Base-by-base conservation (phyloP, 2,888 invertebrate genomes). In the Acleris cristana region DNA sequence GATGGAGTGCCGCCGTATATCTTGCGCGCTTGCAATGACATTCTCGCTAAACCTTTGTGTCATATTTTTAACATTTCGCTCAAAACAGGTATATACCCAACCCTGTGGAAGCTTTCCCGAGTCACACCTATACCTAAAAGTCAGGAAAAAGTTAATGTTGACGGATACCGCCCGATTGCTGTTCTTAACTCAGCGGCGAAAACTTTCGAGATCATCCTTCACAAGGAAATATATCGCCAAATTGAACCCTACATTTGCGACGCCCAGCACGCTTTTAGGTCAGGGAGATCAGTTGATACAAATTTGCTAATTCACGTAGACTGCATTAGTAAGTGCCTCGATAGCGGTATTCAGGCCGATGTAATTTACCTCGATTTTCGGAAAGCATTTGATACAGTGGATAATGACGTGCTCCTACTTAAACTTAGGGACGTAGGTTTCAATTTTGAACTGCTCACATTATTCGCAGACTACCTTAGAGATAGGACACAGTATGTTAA, bases 261-360 rank as follows among this genome's bases (percentile, higher is more conserved):
- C 8, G 48, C 45, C 3, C 58, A 58, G 30, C 58, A 49, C 48
- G 58, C 48, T 16, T 58, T 48, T 19, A n/a, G 34, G 16, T 14
- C 18, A 12, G 21, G 21, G 12, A 16, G 53, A 53, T 53, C 53
- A 10, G 53, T 53, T 0, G 19, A 53, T 8, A 53, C 23, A 10
- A 53, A 53, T 30, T 6, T 30, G 21, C 30, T 53, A 7, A 30
- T 16, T 6, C 53, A n/a, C 14, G 53, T 53, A 5, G 53, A 53
- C 14, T 23, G 4, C 23, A 53, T 53, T 3, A n/a, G n/a, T 16
- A 30, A 16, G 14, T n/a, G 18, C n/a, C n/a, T n/a, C n/a, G n/a
- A n/a, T n/a, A n/a, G n/a, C n/a, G n/a, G n/a, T n/a, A n/a, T n/a
- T n/a, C n/a, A n/a, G n/a, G n/a, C 16, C 23, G 53, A 53, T n/a